Evolutionary conservation across 1,140 invertebrate species (phyloP).

Genomic region (Drosophila serrata): DNA sequence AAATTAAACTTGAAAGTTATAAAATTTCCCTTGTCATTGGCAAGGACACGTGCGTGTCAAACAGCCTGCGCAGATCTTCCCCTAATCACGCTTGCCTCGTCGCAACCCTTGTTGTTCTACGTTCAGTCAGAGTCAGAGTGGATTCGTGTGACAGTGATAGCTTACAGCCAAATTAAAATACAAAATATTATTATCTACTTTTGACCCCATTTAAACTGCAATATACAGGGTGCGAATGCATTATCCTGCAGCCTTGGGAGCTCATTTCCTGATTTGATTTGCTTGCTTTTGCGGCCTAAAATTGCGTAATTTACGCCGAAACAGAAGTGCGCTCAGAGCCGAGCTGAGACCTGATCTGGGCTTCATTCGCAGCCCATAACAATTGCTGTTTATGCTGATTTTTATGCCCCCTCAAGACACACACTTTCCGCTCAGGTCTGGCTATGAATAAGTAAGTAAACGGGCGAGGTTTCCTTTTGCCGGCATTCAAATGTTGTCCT

Average conservation of each 20-base stretch:
- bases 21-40: slow-evolving; percentile 84
- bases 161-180: slow-evolving; percentile 65
- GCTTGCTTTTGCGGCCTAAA: slow-evolving; percentile 13
- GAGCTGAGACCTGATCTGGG: slow-evolving; percentile 23
- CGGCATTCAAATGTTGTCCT: slow-evolving; percentile 78
- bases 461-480: slow-evolving; percentile 48
- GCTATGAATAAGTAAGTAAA: slow-evolving; percentile 82
- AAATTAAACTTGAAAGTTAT: slow-evolving; percentile 84
- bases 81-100: slow-evolving; percentile 1
- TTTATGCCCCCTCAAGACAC: slow-evolving; percentile 67
- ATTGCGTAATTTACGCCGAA: slow-evolving; percentile 29
- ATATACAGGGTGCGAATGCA: neutral
- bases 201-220: neutral
- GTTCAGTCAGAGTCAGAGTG: slow-evolving; percentile 16
- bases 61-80: slow-evolving; percentile 19
- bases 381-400: slow-evolving; percentile 83
- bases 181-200: neutral
- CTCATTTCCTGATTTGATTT: slow-evolving; percentile 50
- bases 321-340: slow-evolving; percentile 22
- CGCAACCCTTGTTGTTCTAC: slow-evolving; percentile 34
- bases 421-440: slow-evolving; percentile 63
- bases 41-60: slow-evolving; percentile 80
- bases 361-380: slow-evolving; percentile 78
- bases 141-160: slow-evolving; percentile 25
- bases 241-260: neutral